Evolutionary conservation across 2,113 vertebrate genomes (phyloP).

Genomic region (Alaudala cheleensis): DNA sequence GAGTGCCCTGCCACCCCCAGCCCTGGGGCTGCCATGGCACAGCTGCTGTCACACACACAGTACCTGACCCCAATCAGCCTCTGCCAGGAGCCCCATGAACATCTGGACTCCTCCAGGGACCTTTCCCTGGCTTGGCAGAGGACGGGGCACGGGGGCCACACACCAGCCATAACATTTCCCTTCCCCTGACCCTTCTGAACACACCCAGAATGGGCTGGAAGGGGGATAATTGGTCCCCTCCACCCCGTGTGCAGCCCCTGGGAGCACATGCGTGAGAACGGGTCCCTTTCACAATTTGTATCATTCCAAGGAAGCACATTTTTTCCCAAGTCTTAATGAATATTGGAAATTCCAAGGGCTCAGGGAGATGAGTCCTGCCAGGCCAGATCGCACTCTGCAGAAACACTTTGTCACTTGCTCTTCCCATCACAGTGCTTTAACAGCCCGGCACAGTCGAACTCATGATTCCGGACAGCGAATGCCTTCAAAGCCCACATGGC

Average conservation of each 20-base stretch:
- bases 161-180: not conserved
- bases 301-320: not conserved
- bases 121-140: not conserved
- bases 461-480: conserved; percentile 46
- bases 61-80: not conserved
- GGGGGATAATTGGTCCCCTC: conserved; percentile 8
- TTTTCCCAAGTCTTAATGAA: conserved; percentile 44
- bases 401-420: conserved; percentile 65
- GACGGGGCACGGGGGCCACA: not conserved
- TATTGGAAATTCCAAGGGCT: conserved; percentile 40
- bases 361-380: conserved; percentile 58
- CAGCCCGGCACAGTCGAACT: conserved; percentile 36
- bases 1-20: too few species aligned
- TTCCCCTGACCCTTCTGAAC: too few species aligned
- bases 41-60: not conserved
- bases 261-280: not conserved
- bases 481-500: conserved; percentile 31
- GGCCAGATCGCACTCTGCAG: conserved; percentile 19
- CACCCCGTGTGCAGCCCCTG: not conserved
- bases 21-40: not conserved
- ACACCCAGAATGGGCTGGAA: not conserved
- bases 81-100: not conserved
- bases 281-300: not conserved
- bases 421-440: conserved; percentile 47
- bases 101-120: not conserved